These are phyloP conservation scores for Megalopta genalis DNA, from an alignment of 1,140 invertebrate genomes.

Conservation along the genomic window DNA sequence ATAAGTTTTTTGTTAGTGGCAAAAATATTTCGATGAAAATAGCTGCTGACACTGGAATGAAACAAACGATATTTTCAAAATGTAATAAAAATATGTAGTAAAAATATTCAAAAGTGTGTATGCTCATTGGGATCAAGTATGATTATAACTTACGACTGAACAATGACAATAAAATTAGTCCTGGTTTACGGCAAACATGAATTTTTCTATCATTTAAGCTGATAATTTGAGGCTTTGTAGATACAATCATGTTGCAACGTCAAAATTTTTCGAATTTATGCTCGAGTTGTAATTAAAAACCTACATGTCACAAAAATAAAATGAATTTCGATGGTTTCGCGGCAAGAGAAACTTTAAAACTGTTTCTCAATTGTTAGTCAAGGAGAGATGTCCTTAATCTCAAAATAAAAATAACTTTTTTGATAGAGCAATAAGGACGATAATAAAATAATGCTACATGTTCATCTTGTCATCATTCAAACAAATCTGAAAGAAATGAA, in stretches of 20 bases:
- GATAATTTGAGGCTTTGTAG: conserved; percentile 58
- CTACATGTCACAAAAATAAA: neutral
- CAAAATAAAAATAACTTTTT: neutral
- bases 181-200: conserved; percentile 65
- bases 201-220: conserved; percentile 63
- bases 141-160: conserved; percentile 59
- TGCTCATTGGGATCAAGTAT: conserved; percentile 8
- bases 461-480: no score
- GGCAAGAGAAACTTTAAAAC: neutral
- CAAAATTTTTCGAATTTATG: conserved; percentile 40
- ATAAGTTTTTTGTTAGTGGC: conserved; percentile 53
- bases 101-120: neutral
- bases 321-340: neutral
- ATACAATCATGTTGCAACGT: conserved; percentile 51
- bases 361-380: neutral
- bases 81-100: neutral
- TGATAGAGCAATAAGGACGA: no score
- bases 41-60: conserved; percentile 57
- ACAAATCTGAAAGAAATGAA: no score
- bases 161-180: conserved; percentile 57
- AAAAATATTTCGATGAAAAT: conserved; percentile 56
- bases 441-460: no score
- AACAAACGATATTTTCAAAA: neutral
- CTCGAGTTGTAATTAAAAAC: neutral
- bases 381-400: neutral